phyloP scores from a whole-genome alignment of 2,797 vertebrate genomes.

The Danio tinwini region DNA sequence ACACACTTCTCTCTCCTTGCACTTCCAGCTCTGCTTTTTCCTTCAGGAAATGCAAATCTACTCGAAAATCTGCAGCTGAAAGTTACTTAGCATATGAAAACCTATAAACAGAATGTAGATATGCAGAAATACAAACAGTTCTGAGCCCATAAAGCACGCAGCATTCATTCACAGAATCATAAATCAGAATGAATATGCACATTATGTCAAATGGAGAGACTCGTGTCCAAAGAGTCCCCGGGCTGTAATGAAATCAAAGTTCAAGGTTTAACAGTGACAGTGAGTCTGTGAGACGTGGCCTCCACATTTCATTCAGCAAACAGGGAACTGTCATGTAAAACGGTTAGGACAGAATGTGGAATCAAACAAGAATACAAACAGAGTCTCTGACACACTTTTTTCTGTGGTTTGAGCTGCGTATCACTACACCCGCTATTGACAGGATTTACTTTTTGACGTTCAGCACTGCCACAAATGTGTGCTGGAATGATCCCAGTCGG shows the following conservation, averaged over 20 bases:
- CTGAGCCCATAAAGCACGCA: background rate
- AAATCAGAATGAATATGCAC: conserved; percentile 6
- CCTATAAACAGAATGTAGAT: background rate
- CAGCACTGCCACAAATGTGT: conserved; percentile 3
- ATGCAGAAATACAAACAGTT: conserved; percentile 14
- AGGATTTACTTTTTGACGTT: background rate
- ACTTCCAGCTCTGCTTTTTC: background rate
- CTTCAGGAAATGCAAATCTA: conserved; percentile 7
- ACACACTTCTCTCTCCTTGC: background rate
- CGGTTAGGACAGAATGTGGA: background rate
- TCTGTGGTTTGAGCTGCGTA: background rate
- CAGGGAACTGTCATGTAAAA: background rate
- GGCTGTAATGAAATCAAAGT: conserved; percentile 21
- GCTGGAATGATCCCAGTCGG: background rate
- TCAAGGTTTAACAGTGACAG: conserved; percentile 23
- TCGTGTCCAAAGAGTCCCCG: background rate
- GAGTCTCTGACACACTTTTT: background rate
- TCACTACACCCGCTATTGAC: conserved; percentile 13
- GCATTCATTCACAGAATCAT: conserved; percentile 10
- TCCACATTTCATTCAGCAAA: conserved; percentile 22
- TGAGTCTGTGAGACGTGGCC: background rate
- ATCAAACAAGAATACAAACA: background rate
- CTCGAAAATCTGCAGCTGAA: background rate
- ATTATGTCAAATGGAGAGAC: background rate
- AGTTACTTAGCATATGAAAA: conserved; percentile 5